phyloP scores from a whole-genome alignment of 2,888 invertebrate genomes.

The Noctua janthe region DNA sequence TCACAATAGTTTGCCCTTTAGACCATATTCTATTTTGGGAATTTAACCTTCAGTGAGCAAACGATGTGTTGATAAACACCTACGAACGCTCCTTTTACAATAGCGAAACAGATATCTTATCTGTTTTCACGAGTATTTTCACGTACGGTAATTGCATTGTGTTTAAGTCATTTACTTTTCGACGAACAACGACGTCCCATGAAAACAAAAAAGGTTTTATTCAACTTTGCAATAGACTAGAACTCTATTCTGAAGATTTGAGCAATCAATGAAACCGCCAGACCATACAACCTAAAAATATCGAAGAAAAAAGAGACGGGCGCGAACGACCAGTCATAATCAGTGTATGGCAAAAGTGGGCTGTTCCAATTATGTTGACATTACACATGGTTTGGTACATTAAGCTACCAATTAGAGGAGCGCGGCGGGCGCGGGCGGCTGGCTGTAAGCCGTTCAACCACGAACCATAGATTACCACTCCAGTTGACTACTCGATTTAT shows the following conservation, averaged over 20 bases:
- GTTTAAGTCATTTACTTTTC: slow-evolving; percentile 32
- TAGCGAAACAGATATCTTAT: neutral
- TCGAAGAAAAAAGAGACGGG: slow-evolving; percentile 27
- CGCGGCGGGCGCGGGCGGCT: slow-evolving; percentile 33
- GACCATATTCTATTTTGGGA: slow-evolving; percentile 2
- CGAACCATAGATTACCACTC: slow-evolving; percentile 69
- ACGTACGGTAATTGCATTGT: slow-evolving; percentile 43
- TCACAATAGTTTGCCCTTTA: neutral
- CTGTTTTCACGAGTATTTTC: slow-evolving; percentile 28
- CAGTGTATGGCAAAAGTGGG: slow-evolving; percentile 64
- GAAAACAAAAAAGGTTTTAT: slow-evolving; percentile 24
- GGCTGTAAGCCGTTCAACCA: slow-evolving; percentile 61
- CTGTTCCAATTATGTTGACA: slow-evolving; percentile 67
- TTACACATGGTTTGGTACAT: slow-evolving; percentile 74
- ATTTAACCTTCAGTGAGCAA: neutral
- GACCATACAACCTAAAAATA: slow-evolving; percentile 22
- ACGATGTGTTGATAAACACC: slow-evolving; percentile 11
- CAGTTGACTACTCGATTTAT: slow-evolving; percentile 70
- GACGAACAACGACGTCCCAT: slow-evolving; percentile 27
- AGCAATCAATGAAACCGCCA: slow-evolving; percentile 20
- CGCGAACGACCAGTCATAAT: slow-evolving; percentile 53
- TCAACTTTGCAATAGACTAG: slow-evolving; percentile 18
- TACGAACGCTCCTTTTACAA: neutral
- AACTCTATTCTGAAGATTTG: slow-evolving; percentile 8
- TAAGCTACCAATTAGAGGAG: slow-evolving; percentile 66